phyloP scores from a whole-genome alignment of 2,113 vertebrate species.

The Malaclemys terrapin region DNA sequence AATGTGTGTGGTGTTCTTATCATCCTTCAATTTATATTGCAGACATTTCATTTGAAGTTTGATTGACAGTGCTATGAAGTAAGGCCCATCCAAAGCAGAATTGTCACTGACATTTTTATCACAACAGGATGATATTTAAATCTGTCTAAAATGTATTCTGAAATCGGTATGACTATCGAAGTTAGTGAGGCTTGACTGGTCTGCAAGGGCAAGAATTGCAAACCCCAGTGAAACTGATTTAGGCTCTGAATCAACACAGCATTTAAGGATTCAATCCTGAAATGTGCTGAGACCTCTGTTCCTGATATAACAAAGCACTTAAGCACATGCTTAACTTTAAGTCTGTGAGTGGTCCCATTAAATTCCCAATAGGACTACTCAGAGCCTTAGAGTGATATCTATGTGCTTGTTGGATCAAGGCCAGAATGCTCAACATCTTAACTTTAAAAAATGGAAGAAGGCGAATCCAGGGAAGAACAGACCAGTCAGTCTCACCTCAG shows the following conservation, averaged over 20 bases:
- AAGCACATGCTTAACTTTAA: background rate
- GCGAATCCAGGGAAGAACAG: no score
- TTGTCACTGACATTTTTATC: background rate
- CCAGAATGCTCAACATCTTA: background rate
- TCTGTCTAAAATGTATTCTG: background rate
- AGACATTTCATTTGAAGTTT: background rate
- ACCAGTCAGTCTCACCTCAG: no score
- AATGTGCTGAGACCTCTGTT: background rate
- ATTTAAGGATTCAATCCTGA: background rate
- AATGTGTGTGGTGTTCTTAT: background rate
- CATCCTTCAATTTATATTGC: background rate
- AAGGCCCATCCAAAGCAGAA: background rate
- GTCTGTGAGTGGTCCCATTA: background rate
- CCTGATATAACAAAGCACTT: constrained; percentile 11
- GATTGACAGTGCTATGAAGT: background rate
- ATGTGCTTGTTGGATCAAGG: background rate
- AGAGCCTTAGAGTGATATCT: background rate
- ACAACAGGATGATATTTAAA: background rate
- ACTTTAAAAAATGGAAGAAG: background rate
- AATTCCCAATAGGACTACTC: background rate
- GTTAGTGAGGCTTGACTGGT: background rate
- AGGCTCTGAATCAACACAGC: constrained; percentile 13
- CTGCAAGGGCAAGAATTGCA: background rate
- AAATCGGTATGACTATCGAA: background rate
- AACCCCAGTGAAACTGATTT: background rate